Conservation (phyloP, 2,797 vertebrate species). For the Diceros bicornis region DNA sequence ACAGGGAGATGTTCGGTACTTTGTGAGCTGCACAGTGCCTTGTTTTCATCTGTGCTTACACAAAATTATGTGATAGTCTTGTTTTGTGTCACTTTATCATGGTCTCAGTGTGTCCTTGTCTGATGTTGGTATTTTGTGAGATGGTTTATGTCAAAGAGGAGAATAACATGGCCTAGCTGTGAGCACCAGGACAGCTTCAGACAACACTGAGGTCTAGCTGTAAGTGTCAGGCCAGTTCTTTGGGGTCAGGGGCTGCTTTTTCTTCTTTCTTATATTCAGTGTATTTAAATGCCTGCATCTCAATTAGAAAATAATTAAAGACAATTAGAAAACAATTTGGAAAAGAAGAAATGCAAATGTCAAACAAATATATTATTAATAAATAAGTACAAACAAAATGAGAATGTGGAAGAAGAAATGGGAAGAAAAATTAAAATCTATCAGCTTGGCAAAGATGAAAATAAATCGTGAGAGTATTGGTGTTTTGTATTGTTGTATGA, state of each 20-base stretch:
- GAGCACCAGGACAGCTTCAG: not conserved
- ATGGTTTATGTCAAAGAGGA: not conserved
- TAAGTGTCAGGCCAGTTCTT: not conserved
- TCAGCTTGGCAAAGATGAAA: not conserved
- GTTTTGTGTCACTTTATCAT: not conserved
- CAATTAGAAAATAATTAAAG: not conserved
- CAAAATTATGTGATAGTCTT: not conserved
- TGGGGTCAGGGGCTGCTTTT: not conserved
- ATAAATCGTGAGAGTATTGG: not conserved
- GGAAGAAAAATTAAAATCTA: not conserved
- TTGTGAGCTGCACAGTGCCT: too few species aligned
- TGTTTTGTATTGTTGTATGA: too few species aligned
- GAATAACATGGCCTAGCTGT: accelerated
- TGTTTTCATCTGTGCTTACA: not conserved
- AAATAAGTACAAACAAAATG: not conserved
- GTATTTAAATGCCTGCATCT: not conserved
- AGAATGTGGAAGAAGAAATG: not conserved
- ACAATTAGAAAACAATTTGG: not conserved
- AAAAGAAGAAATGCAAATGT: not conserved
- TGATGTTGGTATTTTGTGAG: not conserved
- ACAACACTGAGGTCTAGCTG: not conserved
- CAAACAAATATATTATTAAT: not conserved
- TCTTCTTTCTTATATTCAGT: not conserved
- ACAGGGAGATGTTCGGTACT: not conserved
- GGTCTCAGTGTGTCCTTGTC: not conserved